Percentiles rank a stretch among this genome's conserved stretches.
Evolutionary conservation across 2,797 vertebrate genomes (phyloP).

Genomic region (Sebastes hopkinsi): DNA sequence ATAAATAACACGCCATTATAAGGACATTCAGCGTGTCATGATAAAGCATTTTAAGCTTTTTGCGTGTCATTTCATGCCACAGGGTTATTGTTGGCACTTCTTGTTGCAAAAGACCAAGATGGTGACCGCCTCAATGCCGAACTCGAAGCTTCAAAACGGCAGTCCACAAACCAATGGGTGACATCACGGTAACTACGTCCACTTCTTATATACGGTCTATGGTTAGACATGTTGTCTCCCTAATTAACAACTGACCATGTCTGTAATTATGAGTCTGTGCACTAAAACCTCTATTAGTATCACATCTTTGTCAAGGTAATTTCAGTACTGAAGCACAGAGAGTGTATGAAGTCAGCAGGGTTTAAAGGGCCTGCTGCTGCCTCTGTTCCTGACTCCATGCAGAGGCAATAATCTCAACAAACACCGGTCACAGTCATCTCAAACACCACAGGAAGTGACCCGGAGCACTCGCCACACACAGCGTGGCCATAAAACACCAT

Average conservation of each 20-base stretch:
- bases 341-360: conserved; percentile 8
- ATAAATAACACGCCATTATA: too few species aligned
- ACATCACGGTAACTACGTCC: too few species aligned
- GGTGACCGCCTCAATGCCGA: too few species aligned
- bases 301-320: conserved; percentile 9
- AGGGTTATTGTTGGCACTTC: too few species aligned
- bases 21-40: too few species aligned
- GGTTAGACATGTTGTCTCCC: background rate
- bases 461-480: background rate
- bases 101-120: too few species aligned
- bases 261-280: conserved; percentile 10
- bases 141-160: too few species aligned
- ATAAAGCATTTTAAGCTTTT: too few species aligned
- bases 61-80: too few species aligned
- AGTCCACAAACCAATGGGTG: too few species aligned
- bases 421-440: conserved; percentile 4
- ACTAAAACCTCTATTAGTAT: conserved; percentile 6
- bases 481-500: background rate
- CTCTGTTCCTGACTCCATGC: conserved; percentile 11
- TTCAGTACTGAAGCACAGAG: background rate
- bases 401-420: conserved; percentile 41
- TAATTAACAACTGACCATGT: conserved; percentile 2
- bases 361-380: conserved; percentile 3
- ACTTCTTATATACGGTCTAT: too few species aligned
- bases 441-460: conserved; percentile 49